Evolutionary conservation across 2,888 invertebrate species (phyloP), one percentile per base, ranked within the genome.

Genomic region (Tholera decimalis): DNA sequence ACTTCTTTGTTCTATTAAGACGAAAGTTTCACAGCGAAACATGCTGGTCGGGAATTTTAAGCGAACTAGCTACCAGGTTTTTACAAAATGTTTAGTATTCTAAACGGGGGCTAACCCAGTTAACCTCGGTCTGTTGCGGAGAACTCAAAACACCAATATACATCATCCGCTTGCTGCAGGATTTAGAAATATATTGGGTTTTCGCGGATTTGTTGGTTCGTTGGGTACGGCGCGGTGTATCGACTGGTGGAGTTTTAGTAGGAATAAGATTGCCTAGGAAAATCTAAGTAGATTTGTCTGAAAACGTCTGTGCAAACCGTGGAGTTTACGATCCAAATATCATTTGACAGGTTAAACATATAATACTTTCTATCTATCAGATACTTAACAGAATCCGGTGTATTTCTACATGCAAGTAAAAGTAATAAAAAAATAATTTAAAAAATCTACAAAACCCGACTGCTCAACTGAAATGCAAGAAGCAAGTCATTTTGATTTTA

Each of bases 1-100:
- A 61, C 64, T 66, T 68, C 70, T 75, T 70, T 80, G 70, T 81
- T 67, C 62, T 65, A 72, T 72, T 63, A 79, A 75, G 68, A 53
- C 59, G 39, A 60, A 50, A 73, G 67, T 71, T 73, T 66, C 37
- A 33, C 41, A 54, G 26, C 28, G 61, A 75, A 79, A 61, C 63
- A 69, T 22, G 33, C 73, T 43, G 39, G 20, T 8, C n/a, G n/a
- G 20, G 68, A 66, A 79, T 79, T 79, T 79, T 58, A 75, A 66
- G 54, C 49, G 26, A 47, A 44, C 18, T 18, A 13, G 39, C 15
- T 47, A 26, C 11, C 9, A 26, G 44, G 55, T 59, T 70, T 64
- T 60, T 44, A n/a, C 22, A 55, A 61, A 74, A 58, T 44, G 37
- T 62, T 76, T 74, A 76, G 65, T 74, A 74, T 74, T 70, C 73